Evolutionary conservation across 2,888 invertebrate species (phyloP), one percentile per base, ranked within the genome.

Genomic region (Oligia strigilis): DNA sequence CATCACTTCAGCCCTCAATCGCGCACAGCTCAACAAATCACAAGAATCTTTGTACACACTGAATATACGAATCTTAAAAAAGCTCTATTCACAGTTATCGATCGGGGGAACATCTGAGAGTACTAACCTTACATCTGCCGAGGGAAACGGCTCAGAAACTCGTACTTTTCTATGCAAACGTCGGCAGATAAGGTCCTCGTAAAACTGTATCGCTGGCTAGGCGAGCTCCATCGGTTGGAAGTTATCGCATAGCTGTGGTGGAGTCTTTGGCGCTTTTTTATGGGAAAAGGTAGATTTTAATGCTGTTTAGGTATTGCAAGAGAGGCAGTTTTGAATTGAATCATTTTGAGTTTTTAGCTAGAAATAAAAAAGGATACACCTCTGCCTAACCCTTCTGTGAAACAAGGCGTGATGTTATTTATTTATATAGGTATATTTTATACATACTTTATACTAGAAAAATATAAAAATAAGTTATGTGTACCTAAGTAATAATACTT

Each of bases 71-170:
- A 72, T 85, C 78, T 80, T 81, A 79, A 84, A 84, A 81, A 77
- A 76, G 62, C 74, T 65, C 80, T 67, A 85, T 87, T 80, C 82
- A 81, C 60, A 40, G 75, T 17, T 83, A 87, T 86, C 78, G 87
- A 86, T 82, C 81, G 77, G 60, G 13, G 5, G 70, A 82, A 77
- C 77, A 82, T 80, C 77, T 75, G 71, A 71, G 72, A 62, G 77
- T 78, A 81, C 83, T 87, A 85, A 88, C 88, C 89, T 86, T 80
- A 78, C 76, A 86, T 85, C 85, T 80, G 82, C 75, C 64, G 81
- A 66, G 81, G 85, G 82, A 91, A 91, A 90, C 89, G 85, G 86
- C 82, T 87, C 83, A 86, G 89, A 91, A 90, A 87, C 83, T 78
- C 84, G 85, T 89, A 90, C 88, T 86, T 86, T 80, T 79, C 85